These are phyloP conservation scores for Nephrocerus scutellatus DNA, from an alignment of 2,888 invertebrate genomes.

Conservation along the genomic window DNA sequence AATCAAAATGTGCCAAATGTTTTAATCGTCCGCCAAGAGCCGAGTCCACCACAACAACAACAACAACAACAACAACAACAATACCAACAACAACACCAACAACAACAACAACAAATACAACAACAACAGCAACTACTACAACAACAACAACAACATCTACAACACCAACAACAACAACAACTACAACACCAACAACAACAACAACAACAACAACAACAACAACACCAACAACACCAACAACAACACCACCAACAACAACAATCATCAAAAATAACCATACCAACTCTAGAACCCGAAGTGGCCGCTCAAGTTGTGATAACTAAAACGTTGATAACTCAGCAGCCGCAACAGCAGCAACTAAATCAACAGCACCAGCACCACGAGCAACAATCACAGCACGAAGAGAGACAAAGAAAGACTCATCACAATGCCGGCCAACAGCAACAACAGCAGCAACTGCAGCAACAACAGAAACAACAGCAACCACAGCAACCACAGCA, in stretches of 20 bases:
- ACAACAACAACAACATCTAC: slow-evolving; percentile 8
- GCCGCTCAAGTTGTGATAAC: slow-evolving; percentile 34
- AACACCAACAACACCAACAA: slow-evolving; percentile 20
- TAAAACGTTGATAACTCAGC: slow-evolving; percentile 20
- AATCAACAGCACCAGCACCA: slow-evolving; percentile 11
- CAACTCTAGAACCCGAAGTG: slow-evolving; percentile 46
- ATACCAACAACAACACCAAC: slow-evolving; percentile 7
- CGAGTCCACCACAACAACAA: slow-evolving; percentile 1
- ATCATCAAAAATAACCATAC: background rate
- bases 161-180: slow-evolving; percentile 14
- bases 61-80: slow-evolving; percentile 2
- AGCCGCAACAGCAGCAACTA: slow-evolving; percentile 29
- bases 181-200: slow-evolving; percentile 19
- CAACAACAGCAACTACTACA: slow-evolving; percentile 10
- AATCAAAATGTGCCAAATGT: slow-evolving; percentile 28
- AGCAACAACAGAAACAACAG: slow-evolving; percentile 15
- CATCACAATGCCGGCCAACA: slow-evolving; percentile 3
- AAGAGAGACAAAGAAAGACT: slow-evolving; percentile 16
- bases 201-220: background rate
- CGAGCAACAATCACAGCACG: slow-evolving; percentile 8
- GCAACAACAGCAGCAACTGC: too few species aligned
- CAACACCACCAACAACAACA: slow-evolving; percentile 18
- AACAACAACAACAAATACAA: slow-evolving; percentile 10
- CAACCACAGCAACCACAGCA: slow-evolving; percentile 19
- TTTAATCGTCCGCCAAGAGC: slow-evolving; percentile 1